Base-by-base conservation (phyloP, 1,140 invertebrate genomes). In the Cecropterus lyciades region DNA sequence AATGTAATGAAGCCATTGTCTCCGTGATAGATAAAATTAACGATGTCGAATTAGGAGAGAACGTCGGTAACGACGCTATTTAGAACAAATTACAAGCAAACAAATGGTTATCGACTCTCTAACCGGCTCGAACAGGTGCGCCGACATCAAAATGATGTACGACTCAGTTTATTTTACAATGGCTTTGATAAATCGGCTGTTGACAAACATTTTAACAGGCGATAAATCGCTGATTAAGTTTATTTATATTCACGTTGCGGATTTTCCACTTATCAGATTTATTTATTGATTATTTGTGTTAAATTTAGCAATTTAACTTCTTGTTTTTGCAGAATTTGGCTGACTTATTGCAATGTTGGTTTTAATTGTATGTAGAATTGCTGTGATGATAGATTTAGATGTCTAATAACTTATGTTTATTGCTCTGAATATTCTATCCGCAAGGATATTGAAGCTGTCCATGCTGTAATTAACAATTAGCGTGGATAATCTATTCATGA, bases 171-270 rank as follows among this genome's bases (percentile, higher is more conserved):
- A 37, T 45, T 24, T 45, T 43, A 20, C 17, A 42, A 57, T 27
- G 42, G 55, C 55, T 30, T 43, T 57, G 55, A 15, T 57, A 46
- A 57, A 57, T 57, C 13, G 40, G n/a, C 20, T 40, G 40, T 57
- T 27, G 55, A n/a, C 42, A 57, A 46, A 57, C 17, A 13, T 57
- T 57, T 57, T 45, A 43, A 15, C 55, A 27, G 55, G 40, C 15
- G 5, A 43, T 57, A 43, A 56, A 45, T 43, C 6, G 11, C 40
- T 57, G 42, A 57, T 45, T 53, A 40, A 37, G 10, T 37, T 37
- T 37, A 37, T 37, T 37, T 37, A 37, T 37, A 37, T 4, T 8
- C 30, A 37, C 33, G 1, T 10, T 10, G 30, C 7, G 9, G 33
- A 4, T 37, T 37, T 37, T 11, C 9, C 7, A 37, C 10, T 37